Evolutionary conservation across 2,113 vertebrate genomes (phyloP).

Genomic region (Monarcha castaneiventris): DNA sequence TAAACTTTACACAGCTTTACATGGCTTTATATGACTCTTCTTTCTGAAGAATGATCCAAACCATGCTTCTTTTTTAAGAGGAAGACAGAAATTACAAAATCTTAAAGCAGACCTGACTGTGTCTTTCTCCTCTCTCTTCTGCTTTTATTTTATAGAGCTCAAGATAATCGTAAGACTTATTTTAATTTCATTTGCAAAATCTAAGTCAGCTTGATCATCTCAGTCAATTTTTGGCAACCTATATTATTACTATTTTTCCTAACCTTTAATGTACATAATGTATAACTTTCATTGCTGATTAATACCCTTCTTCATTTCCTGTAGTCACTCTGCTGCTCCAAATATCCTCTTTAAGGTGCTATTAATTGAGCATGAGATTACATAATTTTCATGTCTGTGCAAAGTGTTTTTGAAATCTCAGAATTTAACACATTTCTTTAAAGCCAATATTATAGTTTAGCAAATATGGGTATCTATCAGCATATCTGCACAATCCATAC

Average conservation of each 20-base stretch:
- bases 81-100: neutral
- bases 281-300: neutral
- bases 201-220: neutral
- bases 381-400: slow-evolving; percentile 3
- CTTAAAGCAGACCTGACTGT: neutral
- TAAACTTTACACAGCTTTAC: neutral
- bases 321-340: neutral
- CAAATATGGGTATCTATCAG: slow-evolving; percentile 32
- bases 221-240: neutral
- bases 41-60: neutral
- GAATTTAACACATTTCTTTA: slow-evolving; percentile 37
- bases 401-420: slow-evolving; percentile 5
- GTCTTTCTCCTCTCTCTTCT: neutral
- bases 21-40: neutral
- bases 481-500: slow-evolving; percentile 53
- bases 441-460: slow-evolving; percentile 35
- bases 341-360: neutral
- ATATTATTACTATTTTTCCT: neutral
- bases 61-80: neutral
- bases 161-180: neutral
- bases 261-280: neutral
- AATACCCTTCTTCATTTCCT: neutral
- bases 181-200: neutral
- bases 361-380: neutral
- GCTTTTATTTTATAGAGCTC: neutral